Base-by-base conservation (phyloP, 2,888 invertebrate species). In the Epinotia nisella region DNA sequence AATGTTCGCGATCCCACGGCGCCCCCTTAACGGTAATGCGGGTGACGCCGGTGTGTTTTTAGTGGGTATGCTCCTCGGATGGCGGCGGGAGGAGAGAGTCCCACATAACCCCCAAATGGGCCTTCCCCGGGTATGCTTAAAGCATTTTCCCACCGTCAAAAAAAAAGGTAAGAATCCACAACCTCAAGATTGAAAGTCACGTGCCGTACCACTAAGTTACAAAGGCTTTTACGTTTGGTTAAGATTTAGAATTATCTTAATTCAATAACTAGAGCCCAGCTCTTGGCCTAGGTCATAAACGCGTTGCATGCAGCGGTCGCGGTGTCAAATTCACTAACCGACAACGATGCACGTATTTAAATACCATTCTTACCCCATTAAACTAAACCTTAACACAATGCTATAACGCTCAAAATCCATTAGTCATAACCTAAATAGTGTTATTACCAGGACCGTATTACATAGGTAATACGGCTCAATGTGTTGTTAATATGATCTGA, bases 301-400 rank as follows among this genome's bases (percentile, higher is more conserved):
- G 60, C 67, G 24, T 62, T 62, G 67, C 61, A 68, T 35, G 35
- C 49, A 19, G 66, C 67, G 67, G 72, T 68, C 56, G 67, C 35
- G 61, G 56, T 72, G 72, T 72, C 72, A 72, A 72, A 72, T 68
- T 72, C 72, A 72, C 67, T 72, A 72, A 72, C 72, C 72, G 35
- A 67, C 53, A 7, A 53, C 24, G 61, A 39, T 29, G 67, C 67
- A 56, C 60, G 41, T 60, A 67, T 62, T 67, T 68, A 58, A 72
- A 68, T 56, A 56, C 49, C 49, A 58, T 68, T 62, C 21, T 35
- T 9, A 49, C 49, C 3, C 10, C 5, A 21, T 35, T 4, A 72
- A 68, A 68, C 5, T 51, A 11, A 17, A 58, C 72, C 61, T 24
- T 61, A 72, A 17, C 13, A 35, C 11, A 17, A 21, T 1, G 24